Evolutionary conservation across 2,888 invertebrate genomes (phyloP).

Genomic region (Abscondita cerata): DNA sequence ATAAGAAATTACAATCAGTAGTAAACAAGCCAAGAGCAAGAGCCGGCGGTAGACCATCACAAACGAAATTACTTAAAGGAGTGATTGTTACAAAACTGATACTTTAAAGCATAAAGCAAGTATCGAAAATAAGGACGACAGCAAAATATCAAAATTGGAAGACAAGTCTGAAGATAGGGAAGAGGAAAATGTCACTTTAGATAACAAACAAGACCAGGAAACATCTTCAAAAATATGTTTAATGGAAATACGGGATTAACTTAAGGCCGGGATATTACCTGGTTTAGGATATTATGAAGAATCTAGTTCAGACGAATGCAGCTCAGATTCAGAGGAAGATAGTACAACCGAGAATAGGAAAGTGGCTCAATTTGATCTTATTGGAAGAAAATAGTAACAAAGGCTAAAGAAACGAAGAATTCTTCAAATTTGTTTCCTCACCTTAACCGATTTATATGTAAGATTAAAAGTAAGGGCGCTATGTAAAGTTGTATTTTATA

Average conservation of each 20-base stretch:
- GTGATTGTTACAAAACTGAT: slow-evolving; percentile 76
- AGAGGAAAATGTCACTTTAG: too few relatives aligned
- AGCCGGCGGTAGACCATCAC: slow-evolving; percentile 60
- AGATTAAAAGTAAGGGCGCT: too few relatives aligned
- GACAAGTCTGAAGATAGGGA: slow-evolving; percentile 32
- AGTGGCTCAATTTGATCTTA: slow-evolving; percentile 37
- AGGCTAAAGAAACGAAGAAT: slow-evolving; percentile 37
- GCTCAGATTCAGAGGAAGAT: slow-evolving; percentile 74
- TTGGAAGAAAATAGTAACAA: slow-evolving; percentile 43
- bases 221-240: slow-evolving; percentile 16
- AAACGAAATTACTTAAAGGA: slow-evolving; percentile 73
- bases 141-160: slow-evolving; percentile 21
- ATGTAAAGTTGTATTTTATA: too few relatives aligned
- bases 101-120: slow-evolving; percentile 49
- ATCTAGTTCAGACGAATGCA: slow-evolving; percentile 71
- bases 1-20: slow-evolving; percentile 70
- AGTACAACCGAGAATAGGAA: slow-evolving; percentile 56
- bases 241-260: slow-evolving; percentile 60
- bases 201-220: too few relatives aligned
- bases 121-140: slow-evolving; percentile 38
- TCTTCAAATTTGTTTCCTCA: neutral
- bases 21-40: slow-evolving; percentile 57
- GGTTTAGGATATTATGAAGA: slow-evolving; percentile 83
- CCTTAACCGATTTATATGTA: neutral
- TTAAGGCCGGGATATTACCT: slow-evolving; percentile 82